Percentiles rank a stretch among this genome's conserved stretches.
Conservation (phyloP, 2,113 vertebrate species). For the Gallinago media region DNA sequence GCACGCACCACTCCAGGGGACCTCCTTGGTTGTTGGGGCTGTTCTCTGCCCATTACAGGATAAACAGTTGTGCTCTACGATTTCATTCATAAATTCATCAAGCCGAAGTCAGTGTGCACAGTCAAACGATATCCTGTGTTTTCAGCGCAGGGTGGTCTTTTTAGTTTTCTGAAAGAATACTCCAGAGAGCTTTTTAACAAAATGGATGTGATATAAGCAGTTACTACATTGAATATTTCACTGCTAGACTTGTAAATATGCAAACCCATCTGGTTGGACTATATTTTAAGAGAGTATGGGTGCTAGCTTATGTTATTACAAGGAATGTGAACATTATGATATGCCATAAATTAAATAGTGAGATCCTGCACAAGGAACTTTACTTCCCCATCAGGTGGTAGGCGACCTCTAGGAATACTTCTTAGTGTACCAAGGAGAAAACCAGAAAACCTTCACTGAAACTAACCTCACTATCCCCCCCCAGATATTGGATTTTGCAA, state of each 20-base stretch:
- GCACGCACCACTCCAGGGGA: rapidly evolving
- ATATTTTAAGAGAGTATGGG: background rate
- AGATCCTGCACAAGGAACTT: background rate
- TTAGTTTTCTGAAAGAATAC: background rate
- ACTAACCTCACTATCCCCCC: background rate
- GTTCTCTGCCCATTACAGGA: background rate
- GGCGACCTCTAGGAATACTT: background rate
- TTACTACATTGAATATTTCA: constrained; percentile 12
- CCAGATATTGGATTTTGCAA: background rate
- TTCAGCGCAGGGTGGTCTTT: background rate
- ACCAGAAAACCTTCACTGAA: background rate
- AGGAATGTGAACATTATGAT: background rate
- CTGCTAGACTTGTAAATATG: constrained; percentile 37
- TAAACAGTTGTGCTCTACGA: background rate
- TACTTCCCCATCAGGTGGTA: background rate
- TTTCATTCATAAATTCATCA: background rate
- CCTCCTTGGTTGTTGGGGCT: background rate
- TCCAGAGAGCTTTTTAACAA: background rate
- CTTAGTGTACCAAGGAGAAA: background rate
- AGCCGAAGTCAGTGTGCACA: background rate
- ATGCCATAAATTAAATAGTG: background rate
- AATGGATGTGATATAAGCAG: background rate
- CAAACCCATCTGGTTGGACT: background rate
- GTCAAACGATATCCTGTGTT: background rate
- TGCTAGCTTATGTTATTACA: background rate